These are phyloP conservation scores for Epinephelus moara DNA, from an alignment of 2,113 vertebrate genomes.

Conservation along the genomic window DNA sequence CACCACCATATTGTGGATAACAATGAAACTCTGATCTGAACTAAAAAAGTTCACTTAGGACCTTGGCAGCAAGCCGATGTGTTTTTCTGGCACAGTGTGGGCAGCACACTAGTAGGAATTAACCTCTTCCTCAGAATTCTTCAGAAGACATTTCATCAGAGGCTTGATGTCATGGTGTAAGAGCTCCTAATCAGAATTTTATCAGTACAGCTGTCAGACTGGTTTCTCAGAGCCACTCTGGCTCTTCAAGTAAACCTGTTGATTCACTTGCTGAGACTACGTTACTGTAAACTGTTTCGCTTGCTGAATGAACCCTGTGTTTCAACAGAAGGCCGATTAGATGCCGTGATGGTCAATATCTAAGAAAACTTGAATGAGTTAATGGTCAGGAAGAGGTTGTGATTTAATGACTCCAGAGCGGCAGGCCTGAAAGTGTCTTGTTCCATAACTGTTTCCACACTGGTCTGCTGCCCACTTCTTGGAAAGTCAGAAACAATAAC, in stretches of 20 bases:
- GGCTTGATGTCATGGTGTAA: neutral
- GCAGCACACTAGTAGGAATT: neutral
- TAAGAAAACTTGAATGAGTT: no score
- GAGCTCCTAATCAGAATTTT: no score
- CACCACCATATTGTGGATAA: neutral
- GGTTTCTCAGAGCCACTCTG: neutral
- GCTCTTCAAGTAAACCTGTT: neutral
- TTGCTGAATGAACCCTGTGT: neutral
- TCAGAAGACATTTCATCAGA: neutral
- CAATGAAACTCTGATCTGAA: neutral
- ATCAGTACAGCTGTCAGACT: neutral
- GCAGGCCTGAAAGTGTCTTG: neutral
- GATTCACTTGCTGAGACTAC: neutral
- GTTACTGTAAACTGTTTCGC: slow-evolving; percentile 7
- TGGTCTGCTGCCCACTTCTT: neutral
- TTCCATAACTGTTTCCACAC: neutral
- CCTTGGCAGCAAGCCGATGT: neutral
- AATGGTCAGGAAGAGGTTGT: rapidly evolving
- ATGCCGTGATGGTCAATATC: neutral
- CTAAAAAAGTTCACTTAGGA: neutral
- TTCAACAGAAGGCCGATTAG: neutral
- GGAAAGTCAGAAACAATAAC: neutral
- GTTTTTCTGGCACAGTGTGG: neutral
- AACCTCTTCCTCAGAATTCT: neutral
- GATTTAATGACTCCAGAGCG: neutral